phyloP scores from a whole-genome alignment of 2,888 invertebrate species.

The Cacoxenus indagator region DNA sequence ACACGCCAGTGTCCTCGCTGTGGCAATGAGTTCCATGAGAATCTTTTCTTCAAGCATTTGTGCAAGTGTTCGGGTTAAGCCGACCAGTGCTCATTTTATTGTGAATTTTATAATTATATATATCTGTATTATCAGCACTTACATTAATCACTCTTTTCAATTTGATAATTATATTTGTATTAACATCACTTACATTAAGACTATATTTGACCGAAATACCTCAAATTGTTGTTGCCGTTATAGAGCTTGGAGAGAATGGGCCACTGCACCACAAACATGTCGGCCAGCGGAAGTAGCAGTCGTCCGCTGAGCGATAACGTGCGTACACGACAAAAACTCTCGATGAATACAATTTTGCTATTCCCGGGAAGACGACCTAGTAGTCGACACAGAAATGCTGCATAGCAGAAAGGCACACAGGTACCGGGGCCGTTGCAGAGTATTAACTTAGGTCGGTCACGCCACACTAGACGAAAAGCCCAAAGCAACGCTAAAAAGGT shows the following conservation, averaged over 20 bases:
- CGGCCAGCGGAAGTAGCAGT: conserved; percentile 86
- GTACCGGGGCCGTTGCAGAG: conserved; percentile 97
- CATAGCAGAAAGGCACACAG: conserved; percentile 90
- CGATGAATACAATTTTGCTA: conserved; percentile 88
- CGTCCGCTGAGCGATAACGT: conserved; percentile 90
- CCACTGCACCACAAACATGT: conserved; percentile 95
- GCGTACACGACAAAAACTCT: conserved; percentile 94
- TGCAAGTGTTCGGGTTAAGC: conserved; percentile 52
- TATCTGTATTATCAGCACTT: background rate
- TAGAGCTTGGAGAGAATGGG: conserved; percentile 74
- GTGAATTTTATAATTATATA: background rate
- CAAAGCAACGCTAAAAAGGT: conserved; percentile 81
- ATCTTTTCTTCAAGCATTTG: conserved; percentile 62
- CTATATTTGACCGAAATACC: conserved; percentile 83
- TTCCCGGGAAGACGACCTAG: conserved; percentile 74
- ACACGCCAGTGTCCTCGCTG: conserved; percentile 66
- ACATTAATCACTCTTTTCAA: background rate
- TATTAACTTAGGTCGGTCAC: conserved; percentile 83
- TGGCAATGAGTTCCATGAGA: conserved; percentile 55
- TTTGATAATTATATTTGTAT: conserved; percentile 35
- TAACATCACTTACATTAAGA: no score
- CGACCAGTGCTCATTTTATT: conserved; percentile 16
- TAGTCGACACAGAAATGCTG: conserved; percentile 81
- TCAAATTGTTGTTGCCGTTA: conserved; percentile 71
- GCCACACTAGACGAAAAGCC: conserved; percentile 79